These are phyloP conservation scores for Unio pictorum DNA, from an alignment of 2,888 invertebrate species.

Conservation along the genomic window DNA sequence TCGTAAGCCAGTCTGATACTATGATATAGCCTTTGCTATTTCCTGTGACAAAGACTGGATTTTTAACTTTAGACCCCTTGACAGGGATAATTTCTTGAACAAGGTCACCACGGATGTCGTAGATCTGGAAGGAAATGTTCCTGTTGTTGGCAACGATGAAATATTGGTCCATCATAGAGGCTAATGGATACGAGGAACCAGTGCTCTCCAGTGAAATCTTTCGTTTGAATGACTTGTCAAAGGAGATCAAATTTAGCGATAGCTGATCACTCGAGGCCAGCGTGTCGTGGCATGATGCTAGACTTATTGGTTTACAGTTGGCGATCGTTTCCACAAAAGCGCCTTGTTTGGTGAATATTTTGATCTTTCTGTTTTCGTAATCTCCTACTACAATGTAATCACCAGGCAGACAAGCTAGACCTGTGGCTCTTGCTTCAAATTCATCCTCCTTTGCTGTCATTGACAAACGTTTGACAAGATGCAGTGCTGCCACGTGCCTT, in stretches of 20 bases:
- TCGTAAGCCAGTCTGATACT: constrained; percentile 39
- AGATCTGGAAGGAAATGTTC: constrained; percentile 25
- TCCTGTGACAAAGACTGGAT: constrained; percentile 27
- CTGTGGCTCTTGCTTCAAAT: constrained; percentile 35
- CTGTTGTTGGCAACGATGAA: constrained; percentile 34
- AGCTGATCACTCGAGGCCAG: constrained; percentile 34
- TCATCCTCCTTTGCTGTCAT: constrained; percentile 27
- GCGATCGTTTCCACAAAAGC: constrained; percentile 27
- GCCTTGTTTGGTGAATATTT: constrained; percentile 30
- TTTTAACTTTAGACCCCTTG: constrained; percentile 25
- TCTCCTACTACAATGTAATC: constrained; percentile 36
- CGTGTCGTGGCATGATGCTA: constrained; percentile 31
- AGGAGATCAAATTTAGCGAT: constrained; percentile 28
- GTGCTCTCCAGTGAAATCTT: constrained; percentile 38
- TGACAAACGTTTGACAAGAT: constrained; percentile 28
- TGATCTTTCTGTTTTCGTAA: constrained; percentile 36
- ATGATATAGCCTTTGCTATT: constrained; percentile 40
- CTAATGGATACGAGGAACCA: constrained; percentile 32
- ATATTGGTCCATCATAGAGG: constrained; percentile 22
- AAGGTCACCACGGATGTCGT: constrained; percentile 31
- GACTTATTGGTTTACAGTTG: constrained; percentile 26
- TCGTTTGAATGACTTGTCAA: constrained; percentile 27
- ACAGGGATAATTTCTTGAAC: constrained; percentile 21
- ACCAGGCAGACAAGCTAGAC: constrained; percentile 22
- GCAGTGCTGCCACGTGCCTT: constrained; percentile 30